phyloP scores from a whole-genome alignment of 2,888 invertebrate species.

The Quadroppia sp. region DNA sequence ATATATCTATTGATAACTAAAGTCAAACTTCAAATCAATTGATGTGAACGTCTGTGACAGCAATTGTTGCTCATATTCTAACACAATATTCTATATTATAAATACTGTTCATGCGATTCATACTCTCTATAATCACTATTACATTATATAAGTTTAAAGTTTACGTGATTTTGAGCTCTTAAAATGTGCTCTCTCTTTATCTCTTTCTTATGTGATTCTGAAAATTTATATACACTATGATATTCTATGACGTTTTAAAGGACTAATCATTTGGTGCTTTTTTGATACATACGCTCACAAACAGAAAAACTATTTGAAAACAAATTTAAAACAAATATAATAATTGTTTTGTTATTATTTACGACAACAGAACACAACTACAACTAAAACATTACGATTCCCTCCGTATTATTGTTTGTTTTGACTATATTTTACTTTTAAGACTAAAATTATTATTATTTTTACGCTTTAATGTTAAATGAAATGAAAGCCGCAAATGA shows the following conservation, averaged over 20 bases:
- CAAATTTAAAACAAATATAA: background rate
- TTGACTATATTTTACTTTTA: background rate
- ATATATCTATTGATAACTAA: background rate
- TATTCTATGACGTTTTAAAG: slow-evolving; percentile 4
- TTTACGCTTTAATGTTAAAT: background rate
- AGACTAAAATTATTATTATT: background rate
- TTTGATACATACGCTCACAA: slow-evolving; percentile 7
- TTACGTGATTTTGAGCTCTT: slow-evolving; percentile 14
- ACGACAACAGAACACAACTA: background rate
- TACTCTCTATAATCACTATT: background rate
- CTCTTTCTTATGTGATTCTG: too few relatives aligned
- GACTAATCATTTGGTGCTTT: slow-evolving; percentile 28
- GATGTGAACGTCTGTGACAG: background rate
- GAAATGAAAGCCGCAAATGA: background rate
- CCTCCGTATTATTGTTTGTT: background rate
- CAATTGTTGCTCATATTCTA: slow-evolving; percentile 18
- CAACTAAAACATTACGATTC: background rate
- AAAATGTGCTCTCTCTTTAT: slow-evolving; percentile 3
- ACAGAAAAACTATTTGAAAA: slow-evolving; percentile 15
- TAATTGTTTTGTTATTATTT: slow-evolving; percentile 2
- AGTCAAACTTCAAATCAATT: background rate
- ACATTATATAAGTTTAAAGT: too few relatives aligned
- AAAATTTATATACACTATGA: too few relatives aligned
- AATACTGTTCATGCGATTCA: background rate
- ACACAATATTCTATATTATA: background rate